Evolutionary conservation across 2,797 vertebrate genomes (phyloP).

Genomic region (Adelosebastes latens): DNA sequence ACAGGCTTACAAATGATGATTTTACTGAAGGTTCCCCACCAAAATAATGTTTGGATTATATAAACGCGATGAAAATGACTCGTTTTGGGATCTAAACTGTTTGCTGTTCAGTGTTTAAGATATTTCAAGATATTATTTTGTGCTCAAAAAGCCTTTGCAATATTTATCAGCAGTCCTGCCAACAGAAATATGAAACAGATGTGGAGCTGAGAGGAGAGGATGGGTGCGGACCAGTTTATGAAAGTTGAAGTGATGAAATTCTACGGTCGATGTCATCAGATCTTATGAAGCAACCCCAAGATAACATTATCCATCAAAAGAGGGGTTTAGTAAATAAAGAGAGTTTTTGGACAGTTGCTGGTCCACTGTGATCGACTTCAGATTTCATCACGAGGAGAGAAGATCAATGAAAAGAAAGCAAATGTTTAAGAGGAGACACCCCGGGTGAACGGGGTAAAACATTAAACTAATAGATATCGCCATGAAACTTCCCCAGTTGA

Average conservation of each 20-base stretch:
- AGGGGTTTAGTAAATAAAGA: neutral
- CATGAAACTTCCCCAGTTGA: too few relatives aligned
- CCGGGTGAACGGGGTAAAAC: too few relatives aligned
- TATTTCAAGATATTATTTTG: neutral
- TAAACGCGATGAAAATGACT: neutral
- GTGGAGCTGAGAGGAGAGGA: slow-evolving; percentile 1
- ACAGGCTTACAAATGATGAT: neutral
- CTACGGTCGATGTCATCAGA: neutral
- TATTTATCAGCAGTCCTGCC: neutral
- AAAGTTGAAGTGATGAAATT: slow-evolving; percentile 30
- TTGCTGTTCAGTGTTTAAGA: neutral
- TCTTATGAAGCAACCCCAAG: neutral
- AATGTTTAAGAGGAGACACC: neutral
- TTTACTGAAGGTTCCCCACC: neutral
- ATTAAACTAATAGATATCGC: too few relatives aligned
- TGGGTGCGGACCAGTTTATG: neutral
- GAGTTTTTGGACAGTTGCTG: neutral
- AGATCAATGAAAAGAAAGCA: neutral
- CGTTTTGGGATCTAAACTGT: neutral
- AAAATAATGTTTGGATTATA: neutral
- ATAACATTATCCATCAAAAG: neutral
- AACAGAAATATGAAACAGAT: slow-evolving; percentile 6
- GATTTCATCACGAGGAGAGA: neutral
- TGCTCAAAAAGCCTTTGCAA: slow-evolving; percentile 2
- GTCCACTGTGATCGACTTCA: neutral